Evolutionary conservation across 2,113 vertebrate genomes (phyloP).

Genomic region (Hypocryptadius cinnamomeus): DNA sequence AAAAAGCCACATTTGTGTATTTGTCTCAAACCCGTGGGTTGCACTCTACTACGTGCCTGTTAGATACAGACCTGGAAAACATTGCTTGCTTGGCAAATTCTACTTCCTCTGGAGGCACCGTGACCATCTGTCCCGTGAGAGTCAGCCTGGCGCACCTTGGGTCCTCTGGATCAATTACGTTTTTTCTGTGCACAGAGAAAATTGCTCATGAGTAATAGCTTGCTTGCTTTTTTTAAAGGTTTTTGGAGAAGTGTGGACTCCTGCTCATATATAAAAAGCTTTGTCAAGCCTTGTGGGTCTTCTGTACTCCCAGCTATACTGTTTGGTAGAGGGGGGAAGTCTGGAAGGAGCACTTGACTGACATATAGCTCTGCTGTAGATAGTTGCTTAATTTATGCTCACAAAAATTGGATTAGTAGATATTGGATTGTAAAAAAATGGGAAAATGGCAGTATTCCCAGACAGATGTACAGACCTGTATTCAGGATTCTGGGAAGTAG

Average conservation of each 20-base stretch:
- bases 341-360: background rate
- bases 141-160: conserved; percentile 81
- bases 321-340: background rate
- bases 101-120: conserved; percentile 74
- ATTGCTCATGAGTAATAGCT: background rate
- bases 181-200: conserved; percentile 74
- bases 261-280: background rate
- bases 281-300: background rate
- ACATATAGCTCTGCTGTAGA: background rate
- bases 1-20: background rate
- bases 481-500: background rate
- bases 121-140: conserved; percentile 80
- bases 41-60: background rate
- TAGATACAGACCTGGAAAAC: conserved; percentile 74
- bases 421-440: background rate
- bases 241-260: background rate
- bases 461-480: background rate
- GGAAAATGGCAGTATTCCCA: background rate
- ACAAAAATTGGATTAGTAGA: background rate
- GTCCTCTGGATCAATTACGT: conserved; percentile 80
- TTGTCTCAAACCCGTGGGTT: background rate
- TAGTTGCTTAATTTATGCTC: background rate
- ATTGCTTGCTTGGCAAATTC: conserved; percentile 84
- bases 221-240: background rate
- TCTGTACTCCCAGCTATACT: background rate